phyloP scores from a whole-genome alignment of 2,797 vertebrate genomes.

The Gymnoscopelus microlampas region DNA sequence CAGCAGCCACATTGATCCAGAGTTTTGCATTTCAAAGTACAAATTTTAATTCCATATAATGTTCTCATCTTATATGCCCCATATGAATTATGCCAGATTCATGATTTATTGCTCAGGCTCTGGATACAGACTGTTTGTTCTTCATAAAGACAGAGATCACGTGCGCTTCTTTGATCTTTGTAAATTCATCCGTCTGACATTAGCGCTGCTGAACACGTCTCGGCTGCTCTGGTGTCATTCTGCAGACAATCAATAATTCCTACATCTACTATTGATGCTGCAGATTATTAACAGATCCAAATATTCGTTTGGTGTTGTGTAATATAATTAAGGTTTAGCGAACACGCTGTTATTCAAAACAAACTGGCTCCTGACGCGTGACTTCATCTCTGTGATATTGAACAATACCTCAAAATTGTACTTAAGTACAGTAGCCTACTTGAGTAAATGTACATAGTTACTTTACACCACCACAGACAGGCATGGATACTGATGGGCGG shows the following conservation, averaged over 20 bases:
- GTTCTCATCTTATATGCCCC: conserved; percentile 41
- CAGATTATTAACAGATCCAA: conserved; percentile 54
- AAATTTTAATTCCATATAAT: conserved; percentile 50
- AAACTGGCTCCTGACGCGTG: too few species aligned
- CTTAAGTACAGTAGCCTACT: too few species aligned
- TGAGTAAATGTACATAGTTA: too few species aligned
- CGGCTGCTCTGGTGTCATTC: conserved; percentile 33
- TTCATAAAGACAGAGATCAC: conserved; percentile 47
- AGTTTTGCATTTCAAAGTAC: conserved; percentile 24
- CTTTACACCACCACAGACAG: too few species aligned
- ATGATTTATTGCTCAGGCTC: conserved; percentile 47
- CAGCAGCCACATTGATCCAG: conserved; percentile 50
- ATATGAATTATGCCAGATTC: conserved; percentile 42
- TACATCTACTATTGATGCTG: conserved; percentile 72
- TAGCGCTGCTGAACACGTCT: conserved; percentile 26
- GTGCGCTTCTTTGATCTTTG: conserved; percentile 63
- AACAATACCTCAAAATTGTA: too few species aligned
- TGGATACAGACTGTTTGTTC: conserved; percentile 52
- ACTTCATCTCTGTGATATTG: too few species aligned
- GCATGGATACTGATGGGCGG: too few species aligned
- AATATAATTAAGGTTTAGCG: conserved; percentile 49
- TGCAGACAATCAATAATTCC: conserved; percentile 54
- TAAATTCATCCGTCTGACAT: conserved; percentile 13
- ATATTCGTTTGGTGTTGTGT: conserved; percentile 60
- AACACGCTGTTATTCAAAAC: too few species aligned